Evolutionary conservation across 2,113 vertebrate genomes (phyloP).

Genomic region (Mugil cephalus): DNA sequence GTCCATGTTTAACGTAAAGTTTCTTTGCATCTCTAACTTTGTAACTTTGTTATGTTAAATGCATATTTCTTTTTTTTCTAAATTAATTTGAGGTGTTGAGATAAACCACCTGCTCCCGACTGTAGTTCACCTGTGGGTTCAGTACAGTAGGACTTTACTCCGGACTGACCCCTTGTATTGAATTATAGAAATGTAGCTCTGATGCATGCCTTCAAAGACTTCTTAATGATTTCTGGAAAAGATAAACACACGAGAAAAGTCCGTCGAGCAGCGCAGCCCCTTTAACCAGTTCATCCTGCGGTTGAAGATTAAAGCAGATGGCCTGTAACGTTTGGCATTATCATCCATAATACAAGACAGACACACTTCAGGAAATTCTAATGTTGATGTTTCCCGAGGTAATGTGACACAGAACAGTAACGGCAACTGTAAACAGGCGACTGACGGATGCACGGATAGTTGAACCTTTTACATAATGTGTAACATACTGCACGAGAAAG

Average conservation of each 20-base stretch:
- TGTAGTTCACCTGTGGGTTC: too few species aligned
- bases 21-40: constrained; percentile 1
- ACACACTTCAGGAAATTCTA: constrained; percentile 8
- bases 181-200: constrained; percentile 2
- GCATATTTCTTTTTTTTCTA: neutral
- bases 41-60: neutral
- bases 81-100: neutral
- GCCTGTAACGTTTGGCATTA: constrained; percentile 1
- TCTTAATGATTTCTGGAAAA: neutral
- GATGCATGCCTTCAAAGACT: constrained; percentile 24
- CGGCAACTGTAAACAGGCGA: neutral
- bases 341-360: constrained; percentile 45
- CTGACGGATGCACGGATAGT: neutral
- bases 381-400: constrained; percentile 17
- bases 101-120: constrained; percentile 34
- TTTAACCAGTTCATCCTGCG: constrained; percentile 9
- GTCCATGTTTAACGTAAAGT: constrained; percentile 19
- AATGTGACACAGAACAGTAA: constrained; percentile 17
- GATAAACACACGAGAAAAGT: constrained; percentile 18
- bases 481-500: neutral
- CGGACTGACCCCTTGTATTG: neutral
- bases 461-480: constrained; percentile 22
- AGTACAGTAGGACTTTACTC: neutral
- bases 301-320: constrained; percentile 35
- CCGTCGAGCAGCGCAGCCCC: neutral